phyloP scores from a whole-genome alignment of 2,797 vertebrate genomes.

The Chaetodon trifasciatus region DNA sequence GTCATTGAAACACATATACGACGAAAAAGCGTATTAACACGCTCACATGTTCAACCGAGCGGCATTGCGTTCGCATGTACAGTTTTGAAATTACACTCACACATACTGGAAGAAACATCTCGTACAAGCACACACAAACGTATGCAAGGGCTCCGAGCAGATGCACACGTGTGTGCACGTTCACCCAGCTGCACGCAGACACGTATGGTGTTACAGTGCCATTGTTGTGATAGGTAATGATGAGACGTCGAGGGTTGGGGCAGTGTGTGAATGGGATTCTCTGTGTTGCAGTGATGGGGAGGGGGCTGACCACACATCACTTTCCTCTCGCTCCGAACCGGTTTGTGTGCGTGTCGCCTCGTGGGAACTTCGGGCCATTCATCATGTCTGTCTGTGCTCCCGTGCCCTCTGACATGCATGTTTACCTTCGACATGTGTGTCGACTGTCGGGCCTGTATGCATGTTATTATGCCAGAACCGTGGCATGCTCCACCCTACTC shows the following conservation, averaged over 20 bases:
- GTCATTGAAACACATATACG: neutral
- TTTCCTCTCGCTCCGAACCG: constrained; percentile 66
- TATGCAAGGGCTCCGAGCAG: neutral
- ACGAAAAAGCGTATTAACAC: neutral
- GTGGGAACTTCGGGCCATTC: constrained; percentile 82
- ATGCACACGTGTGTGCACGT: constrained; percentile 3
- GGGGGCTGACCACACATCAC: constrained; percentile 80
- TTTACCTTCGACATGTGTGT: constrained; percentile 83
- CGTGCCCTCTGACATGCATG: constrained; percentile 82
- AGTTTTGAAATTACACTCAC: neutral
- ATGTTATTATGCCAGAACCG: constrained; percentile 80
- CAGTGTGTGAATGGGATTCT: constrained; percentile 80
- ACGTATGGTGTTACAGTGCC: constrained; percentile 54
- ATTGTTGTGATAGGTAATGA: constrained; percentile 79
- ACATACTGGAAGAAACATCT: constrained; percentile 2
- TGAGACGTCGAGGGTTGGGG: constrained; percentile 64
- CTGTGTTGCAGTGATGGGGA: constrained; percentile 72
- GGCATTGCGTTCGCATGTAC: neutral
- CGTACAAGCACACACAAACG: neutral
- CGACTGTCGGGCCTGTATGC: constrained; percentile 71
- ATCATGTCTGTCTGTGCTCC: constrained; percentile 85
- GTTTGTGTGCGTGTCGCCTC: constrained; percentile 77
- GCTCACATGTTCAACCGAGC: neutral
- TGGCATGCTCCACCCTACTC: constrained; percentile 69
- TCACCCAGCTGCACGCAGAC: constrained; percentile 22